Evolutionary conservation across 1,140 invertebrate genomes (phyloP).

Genomic region (Adelges cooleyi): DNA sequence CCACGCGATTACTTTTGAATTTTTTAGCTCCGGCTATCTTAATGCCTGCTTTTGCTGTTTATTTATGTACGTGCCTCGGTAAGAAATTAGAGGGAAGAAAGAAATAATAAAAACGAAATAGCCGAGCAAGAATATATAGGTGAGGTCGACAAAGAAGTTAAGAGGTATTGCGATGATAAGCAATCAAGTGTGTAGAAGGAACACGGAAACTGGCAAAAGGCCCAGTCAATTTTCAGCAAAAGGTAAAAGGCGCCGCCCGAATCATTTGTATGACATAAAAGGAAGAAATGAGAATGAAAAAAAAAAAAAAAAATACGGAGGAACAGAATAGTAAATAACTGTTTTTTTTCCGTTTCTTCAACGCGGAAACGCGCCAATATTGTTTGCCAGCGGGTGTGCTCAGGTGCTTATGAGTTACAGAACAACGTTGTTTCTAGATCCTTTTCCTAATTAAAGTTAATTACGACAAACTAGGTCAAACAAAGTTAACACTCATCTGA

Average conservation of each 20-base stretch:
- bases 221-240: constrained; percentile 1
- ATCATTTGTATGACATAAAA: constrained; percentile 26
- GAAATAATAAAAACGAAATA: too few species aligned
- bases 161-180: constrained; percentile 19
- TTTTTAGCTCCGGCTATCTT: too few species aligned
- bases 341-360: not conserved
- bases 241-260: constrained; percentile 5
- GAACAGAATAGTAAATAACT: not conserved
- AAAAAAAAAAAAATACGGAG: not conserved
- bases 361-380: not conserved
- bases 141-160: not conserved
- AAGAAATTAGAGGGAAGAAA: too few species aligned
- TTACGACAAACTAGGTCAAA: not conserved
- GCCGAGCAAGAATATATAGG: too few species aligned
- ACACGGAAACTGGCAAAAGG: constrained; percentile 3
- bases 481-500: too few species aligned
- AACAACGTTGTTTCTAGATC: not conserved
- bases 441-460: not conserved
- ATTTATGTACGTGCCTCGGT: too few species aligned
- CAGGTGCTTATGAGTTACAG: too few species aligned
- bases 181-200: constrained; percentile 3
- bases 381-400: not conserved
- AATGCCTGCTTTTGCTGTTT: too few species aligned
- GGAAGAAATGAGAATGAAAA: not conserved
- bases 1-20: too few species aligned